These are phyloP conservation scores for Ophiothrix spiculata DNA, from an alignment of 35 echinoderm and acorn worm genomes.

Conservation along the genomic window DNA sequence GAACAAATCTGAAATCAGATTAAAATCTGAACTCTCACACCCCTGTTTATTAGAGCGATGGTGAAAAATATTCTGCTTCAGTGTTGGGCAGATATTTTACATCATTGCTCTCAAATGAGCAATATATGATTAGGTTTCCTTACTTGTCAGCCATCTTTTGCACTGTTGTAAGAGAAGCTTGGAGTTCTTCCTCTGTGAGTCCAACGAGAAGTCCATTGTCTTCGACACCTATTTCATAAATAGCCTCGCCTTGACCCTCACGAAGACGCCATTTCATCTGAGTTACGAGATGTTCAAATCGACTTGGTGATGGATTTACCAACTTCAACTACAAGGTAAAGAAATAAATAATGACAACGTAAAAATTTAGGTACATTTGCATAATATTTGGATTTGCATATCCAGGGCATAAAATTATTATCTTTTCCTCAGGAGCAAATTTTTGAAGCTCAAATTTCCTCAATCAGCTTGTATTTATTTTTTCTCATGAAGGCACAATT, in stretches of 20 bases:
- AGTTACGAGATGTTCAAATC: slow-evolving; percentile 96
- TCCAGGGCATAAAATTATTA: no score
- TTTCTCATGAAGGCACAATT: no score
- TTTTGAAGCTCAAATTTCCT: no score
- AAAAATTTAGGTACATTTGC: no score
- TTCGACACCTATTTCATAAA: slow-evolving; percentile 98
- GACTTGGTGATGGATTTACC: slow-evolving; percentile 77
- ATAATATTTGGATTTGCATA: no score
- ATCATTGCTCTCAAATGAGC: not conserved
- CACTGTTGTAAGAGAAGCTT: slow-evolving; percentile 68
- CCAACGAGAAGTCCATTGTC: slow-evolving; percentile 95
- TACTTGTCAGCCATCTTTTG: slow-evolving; percentile 87
- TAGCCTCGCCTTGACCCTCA: slow-evolving; percentile 94
- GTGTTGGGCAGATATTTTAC: no score
- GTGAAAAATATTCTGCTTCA: not conserved
- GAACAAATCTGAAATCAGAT: no score
- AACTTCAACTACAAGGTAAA: slow-evolving; percentile 72
- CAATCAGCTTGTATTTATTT: no score
- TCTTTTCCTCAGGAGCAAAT: no score
- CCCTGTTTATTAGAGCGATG: no score
- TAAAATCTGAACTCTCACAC: no score
- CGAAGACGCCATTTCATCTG: slow-evolving; percentile 99
- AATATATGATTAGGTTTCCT: not conserved
- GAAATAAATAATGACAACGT: not conserved
- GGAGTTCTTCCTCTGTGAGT: slow-evolving; percentile 56